A percentile compares a stretch with the other conserved stretches of the same genome.
Evolutionary conservation across 2,888 invertebrate species (phyloP).

Genomic region (Athripsodes cinereus): DNA sequence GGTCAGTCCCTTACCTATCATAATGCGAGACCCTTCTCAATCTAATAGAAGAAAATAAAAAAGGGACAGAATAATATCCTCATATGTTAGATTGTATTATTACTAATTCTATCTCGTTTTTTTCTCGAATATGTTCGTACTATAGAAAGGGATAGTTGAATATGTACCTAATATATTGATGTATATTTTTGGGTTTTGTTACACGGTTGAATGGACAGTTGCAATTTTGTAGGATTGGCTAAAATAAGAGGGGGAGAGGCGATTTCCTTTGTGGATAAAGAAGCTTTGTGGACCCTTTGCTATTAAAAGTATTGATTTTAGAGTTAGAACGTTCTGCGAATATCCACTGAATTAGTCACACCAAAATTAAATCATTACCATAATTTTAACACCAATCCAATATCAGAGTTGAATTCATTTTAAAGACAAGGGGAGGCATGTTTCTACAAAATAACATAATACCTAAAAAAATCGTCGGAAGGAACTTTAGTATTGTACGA

Average conservation of each 20-base stretch:
- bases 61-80: not conserved
- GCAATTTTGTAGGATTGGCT: constrained; percentile 27
- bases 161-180: not conserved
- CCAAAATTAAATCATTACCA: too few relatives aligned
- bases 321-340: not conserved
- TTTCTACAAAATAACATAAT: too few relatives aligned
- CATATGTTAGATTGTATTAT: constrained; percentile 7
- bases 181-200: constrained; percentile 5
- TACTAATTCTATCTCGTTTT: not conserved
- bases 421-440: too few relatives aligned
- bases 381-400: too few relatives aligned
- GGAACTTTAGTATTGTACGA: too few relatives aligned
- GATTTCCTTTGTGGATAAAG: constrained; percentile 25
- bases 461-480: too few relatives aligned
- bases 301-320: constrained; percentile 26
- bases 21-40: constrained; percentile 23
- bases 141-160: not conserved
- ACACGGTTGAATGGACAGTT: constrained; percentile 26
- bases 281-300: constrained; percentile 21
- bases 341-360: too few relatives aligned
- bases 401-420: too few relatives aligned
- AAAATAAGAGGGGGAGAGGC: constrained; percentile 25
- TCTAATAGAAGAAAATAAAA: constrained; percentile 8
- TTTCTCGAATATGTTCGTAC: not conserved
- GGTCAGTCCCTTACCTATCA: constrained; percentile 34